Evolutionary conservation across 2,113 vertebrate species (phyloP).

Genomic region (Gobius niger): DNA sequence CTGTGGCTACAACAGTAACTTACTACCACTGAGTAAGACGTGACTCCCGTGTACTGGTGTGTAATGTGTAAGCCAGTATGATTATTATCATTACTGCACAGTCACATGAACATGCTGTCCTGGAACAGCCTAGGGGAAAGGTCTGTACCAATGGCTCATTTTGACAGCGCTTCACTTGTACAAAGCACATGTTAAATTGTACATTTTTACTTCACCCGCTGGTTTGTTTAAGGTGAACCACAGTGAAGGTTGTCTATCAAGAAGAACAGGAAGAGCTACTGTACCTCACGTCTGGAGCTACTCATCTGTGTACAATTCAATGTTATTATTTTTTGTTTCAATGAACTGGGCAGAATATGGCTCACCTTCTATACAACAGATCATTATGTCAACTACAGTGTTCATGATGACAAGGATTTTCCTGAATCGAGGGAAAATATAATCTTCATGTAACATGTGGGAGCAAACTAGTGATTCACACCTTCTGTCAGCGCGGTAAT

Average conservation of each 20-base stretch:
- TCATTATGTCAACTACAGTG: not conserved
- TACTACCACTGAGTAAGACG: no score
- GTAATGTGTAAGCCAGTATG: no score
- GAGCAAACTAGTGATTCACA: constrained; percentile 25
- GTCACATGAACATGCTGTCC: not conserved
- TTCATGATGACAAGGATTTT: not conserved
- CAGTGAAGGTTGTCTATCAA: constrained; percentile 8
- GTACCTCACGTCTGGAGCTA: not conserved
- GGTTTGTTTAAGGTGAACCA: not conserved
- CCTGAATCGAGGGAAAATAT: not conserved
- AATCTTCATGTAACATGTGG: constrained; percentile 5
- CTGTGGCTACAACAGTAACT: no score
- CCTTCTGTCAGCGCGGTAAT: constrained; percentile 12
- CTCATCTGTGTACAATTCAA: not conserved
- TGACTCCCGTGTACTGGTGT: no score
- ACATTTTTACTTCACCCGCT: not conserved
- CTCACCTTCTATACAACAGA: not conserved
- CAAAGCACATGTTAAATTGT: no score
- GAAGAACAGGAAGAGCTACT: constrained; percentile 23
- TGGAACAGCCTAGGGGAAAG: not conserved
- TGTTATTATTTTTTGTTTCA: constrained; percentile 25
- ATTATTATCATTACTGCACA: not conserved
- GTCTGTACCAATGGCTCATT: no score
- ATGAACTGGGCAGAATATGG: not conserved
- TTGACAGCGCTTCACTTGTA: no score